Conservation (phyloP, 2,797 vertebrate genomes). For the Stomatorhinus walkeri region DNA sequence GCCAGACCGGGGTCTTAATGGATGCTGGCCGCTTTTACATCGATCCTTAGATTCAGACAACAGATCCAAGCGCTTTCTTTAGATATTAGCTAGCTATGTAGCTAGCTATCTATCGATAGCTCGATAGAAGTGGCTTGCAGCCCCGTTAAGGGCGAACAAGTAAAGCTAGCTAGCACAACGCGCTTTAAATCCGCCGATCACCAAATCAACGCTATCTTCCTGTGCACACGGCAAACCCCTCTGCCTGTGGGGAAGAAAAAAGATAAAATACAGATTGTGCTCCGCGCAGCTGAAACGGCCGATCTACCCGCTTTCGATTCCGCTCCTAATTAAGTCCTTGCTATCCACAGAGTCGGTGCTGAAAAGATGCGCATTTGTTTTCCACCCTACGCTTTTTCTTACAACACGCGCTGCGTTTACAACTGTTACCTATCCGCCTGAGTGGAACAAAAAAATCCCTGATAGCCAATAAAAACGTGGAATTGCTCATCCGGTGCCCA, state of each 20-base stretch:
- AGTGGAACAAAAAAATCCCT: slow-evolving; percentile 32
- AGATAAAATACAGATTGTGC: slow-evolving; percentile 33
- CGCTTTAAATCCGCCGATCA: slow-evolving; percentile 28
- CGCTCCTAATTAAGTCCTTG: slow-evolving; percentile 38
- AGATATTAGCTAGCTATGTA: not conserved
- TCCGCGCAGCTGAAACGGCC: slow-evolving; percentile 18
- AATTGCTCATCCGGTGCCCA: slow-evolving; percentile 35
- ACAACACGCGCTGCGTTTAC: slow-evolving; percentile 61
- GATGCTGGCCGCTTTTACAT: not conserved
- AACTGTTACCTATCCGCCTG: slow-evolving; percentile 51
- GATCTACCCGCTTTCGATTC: slow-evolving; percentile 12
- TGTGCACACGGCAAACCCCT: slow-evolving; percentile 28
- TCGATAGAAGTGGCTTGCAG: slow-evolving; percentile 31
- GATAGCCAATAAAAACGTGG: slow-evolving; percentile 37
- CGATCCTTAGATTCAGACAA: not conserved
- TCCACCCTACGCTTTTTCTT: slow-evolving; percentile 35
- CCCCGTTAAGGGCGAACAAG: slow-evolving; percentile 52
- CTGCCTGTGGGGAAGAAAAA: slow-evolving; percentile 26
- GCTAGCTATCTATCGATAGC: slow-evolving; percentile 19
- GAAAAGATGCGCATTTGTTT: slow-evolving; percentile 56
- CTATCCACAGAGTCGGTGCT: slow-evolving; percentile 63
- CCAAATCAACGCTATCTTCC: slow-evolving; percentile 26
- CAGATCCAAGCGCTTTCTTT: not conserved
- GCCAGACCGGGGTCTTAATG: not conserved
- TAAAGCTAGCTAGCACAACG: slow-evolving; percentile 35